These are phyloP conservation scores for Drosophila kepulauana DNA, from an alignment of 1,140 invertebrate species.

Conservation along the genomic window DNA sequence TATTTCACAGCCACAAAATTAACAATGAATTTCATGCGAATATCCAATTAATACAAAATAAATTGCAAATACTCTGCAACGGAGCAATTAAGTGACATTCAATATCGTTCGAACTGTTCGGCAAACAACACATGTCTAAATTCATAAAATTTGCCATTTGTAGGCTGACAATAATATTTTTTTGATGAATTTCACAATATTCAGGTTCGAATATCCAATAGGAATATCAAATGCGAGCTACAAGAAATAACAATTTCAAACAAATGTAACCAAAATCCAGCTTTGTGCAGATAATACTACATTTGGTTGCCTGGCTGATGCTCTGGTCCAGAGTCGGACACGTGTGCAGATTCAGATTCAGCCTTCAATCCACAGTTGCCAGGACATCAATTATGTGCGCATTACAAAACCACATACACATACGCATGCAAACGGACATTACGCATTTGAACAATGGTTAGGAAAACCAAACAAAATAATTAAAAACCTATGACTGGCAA, in stretches of 20 bases:
- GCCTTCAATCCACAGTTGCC: constrained; percentile 30
- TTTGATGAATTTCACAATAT: constrained; percentile 9
- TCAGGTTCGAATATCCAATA: neutral
- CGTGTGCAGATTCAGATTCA: constrained; percentile 20
- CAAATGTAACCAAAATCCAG: constrained; percentile 37
- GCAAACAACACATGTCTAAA: too few species aligned
- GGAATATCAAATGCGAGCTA: neutral
- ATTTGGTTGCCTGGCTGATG: neutral
- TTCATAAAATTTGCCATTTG: neutral
- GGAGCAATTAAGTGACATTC: neutral
- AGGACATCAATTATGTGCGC: constrained; percentile 69
- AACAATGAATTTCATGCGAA: neutral
- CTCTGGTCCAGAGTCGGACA: constrained; percentile 9
- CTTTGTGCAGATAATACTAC: constrained; percentile 52
- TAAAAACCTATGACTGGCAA: constrained; percentile 67
- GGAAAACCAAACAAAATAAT: constrained; percentile 77
- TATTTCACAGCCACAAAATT: neutral
- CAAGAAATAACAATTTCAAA: constrained; percentile 16
- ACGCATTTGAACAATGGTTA: constrained; percentile 35
- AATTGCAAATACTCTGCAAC: neutral
- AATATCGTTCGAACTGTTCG: neutral
- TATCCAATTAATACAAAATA: neutral
- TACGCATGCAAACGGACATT: constrained; percentile 4
- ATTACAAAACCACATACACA: constrained; percentile 54
- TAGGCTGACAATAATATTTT: neutral